Conservation (phyloP, 2,797 vertebrate species). For the Lithobates sylvaticus region DNA sequence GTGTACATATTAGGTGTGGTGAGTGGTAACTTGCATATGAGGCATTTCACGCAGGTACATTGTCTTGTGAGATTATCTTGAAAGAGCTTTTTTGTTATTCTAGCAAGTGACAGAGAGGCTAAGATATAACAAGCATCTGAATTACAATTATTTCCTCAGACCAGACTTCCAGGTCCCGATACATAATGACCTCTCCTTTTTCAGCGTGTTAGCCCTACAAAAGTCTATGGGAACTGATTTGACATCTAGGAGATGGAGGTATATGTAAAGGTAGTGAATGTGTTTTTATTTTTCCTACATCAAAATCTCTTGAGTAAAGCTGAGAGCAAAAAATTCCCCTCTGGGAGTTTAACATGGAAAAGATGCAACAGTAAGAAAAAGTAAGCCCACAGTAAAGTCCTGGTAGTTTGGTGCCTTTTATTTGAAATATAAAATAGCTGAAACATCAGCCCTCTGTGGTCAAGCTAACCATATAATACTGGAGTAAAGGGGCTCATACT, state of each 20-base stretch:
- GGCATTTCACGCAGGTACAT: neutral
- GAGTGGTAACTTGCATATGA: too few species aligned
- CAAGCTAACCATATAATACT: too few species aligned
- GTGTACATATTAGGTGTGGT: too few species aligned
- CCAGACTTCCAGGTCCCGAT: too few species aligned
- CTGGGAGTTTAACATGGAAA: neutral
- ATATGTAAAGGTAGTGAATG: neutral
- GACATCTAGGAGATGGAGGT: neutral
- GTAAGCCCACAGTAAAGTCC: neutral
- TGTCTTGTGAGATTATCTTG: neutral
- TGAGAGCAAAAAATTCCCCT: neutral
- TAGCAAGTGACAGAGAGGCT: too few species aligned
- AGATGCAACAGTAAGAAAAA: neutral
- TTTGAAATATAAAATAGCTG: neutral
- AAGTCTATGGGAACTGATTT: neutral
- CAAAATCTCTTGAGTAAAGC: neutral
- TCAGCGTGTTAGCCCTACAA: too few species aligned
- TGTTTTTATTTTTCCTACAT: neutral
- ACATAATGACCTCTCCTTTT: too few species aligned
- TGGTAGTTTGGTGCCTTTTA: neutral
- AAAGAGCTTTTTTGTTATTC: too few species aligned
- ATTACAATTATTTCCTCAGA: neutral
- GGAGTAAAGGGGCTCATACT: too few species aligned
- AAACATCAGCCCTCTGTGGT: too few species aligned
- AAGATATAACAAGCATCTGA: neutral